Percentiles rank a stretch among this genome's conserved stretches.
Evolutionary conservation across 2,888 invertebrate genomes (phyloP).

Genomic region (Caenorhabditis angaria): DNA sequence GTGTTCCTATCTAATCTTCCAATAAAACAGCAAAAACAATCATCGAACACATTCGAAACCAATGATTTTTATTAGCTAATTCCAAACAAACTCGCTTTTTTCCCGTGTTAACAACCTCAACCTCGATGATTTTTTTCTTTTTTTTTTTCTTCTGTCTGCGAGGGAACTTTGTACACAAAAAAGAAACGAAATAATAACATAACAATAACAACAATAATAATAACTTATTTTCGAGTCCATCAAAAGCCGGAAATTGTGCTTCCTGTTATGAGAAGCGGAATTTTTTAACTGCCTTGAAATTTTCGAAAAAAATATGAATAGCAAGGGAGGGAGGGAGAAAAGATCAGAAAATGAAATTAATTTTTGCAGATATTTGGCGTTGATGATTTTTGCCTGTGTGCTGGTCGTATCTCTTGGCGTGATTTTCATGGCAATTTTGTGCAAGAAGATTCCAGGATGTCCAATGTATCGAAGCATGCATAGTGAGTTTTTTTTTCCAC

Average conservation of each 20-base stretch:
- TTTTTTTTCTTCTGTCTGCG: too few relatives aligned
- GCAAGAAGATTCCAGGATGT: conserved; percentile 49
- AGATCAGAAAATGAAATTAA: not conserved
- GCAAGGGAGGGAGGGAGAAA: not conserved
- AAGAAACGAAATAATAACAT: not conserved
- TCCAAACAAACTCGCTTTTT: not conserved
- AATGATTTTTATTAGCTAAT: not conserved
- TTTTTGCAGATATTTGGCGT: conserved; percentile 51
- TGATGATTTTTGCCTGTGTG: conserved; percentile 45
- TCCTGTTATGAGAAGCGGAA: conserved; percentile 12
- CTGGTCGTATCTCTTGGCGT: conserved; percentile 33
- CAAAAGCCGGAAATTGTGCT: conserved; percentile 3
- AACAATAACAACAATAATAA: not conserved
- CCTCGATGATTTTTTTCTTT: too few relatives aligned
- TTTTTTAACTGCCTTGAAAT: not conserved
- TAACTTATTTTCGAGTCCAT: conserved; percentile 4
- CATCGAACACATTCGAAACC: not conserved
- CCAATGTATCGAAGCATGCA: conserved; percentile 47
- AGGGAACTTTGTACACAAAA: too few relatives aligned
- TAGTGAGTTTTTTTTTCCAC: conserved; percentile 15
- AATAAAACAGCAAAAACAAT: too few relatives aligned
- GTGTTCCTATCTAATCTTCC: not conserved
- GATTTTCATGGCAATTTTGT: conserved; percentile 41
- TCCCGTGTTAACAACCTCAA: too few relatives aligned
- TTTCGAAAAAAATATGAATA: not conserved